Conservation (phyloP, 1,140 invertebrate genomes). For the Hirudo medicinalis region DNA sequence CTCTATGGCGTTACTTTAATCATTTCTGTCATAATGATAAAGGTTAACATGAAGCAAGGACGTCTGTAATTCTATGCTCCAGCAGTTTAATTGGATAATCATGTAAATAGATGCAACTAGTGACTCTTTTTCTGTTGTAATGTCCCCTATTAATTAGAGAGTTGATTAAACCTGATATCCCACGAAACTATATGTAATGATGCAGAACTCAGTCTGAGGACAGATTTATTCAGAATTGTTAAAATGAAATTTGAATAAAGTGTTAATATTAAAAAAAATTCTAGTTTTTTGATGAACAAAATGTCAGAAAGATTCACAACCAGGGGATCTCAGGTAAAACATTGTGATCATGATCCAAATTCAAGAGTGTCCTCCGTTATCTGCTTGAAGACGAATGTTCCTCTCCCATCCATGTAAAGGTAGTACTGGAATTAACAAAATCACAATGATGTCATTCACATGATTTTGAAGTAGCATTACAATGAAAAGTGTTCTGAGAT, state of each 20-base stretch:
- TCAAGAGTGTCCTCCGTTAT: conserved; percentile 75
- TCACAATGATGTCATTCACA: not conserved
- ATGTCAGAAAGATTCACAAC: not conserved
- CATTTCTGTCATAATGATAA: conserved; percentile 15
- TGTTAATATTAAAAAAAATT: conserved; percentile 2
- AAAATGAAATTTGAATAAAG: conserved; percentile 2
- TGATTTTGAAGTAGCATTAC: too few species aligned
- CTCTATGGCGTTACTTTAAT: conserved; percentile 16
- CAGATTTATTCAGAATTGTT: not conserved
- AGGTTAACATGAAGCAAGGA: conserved; percentile 9
- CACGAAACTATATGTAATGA: not conserved
- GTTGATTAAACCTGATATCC: not conserved
- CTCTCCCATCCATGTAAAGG: conserved; percentile 85
- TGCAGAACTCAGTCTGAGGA: not conserved
- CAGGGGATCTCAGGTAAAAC: too few species aligned
- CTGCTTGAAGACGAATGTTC: conserved; percentile 66
- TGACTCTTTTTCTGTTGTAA: not conserved
- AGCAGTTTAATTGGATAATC: not conserved
- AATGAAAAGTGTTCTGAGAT: not conserved
- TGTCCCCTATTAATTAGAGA: not conserved
- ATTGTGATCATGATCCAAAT: conserved; percentile 63
- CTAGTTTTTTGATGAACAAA: not conserved
- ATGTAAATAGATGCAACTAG: too few species aligned
- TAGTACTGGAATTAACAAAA: conserved; percentile 53
- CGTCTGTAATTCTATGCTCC: not conserved